These are phyloP conservation scores for Antennarius striatus DNA, from an alignment of 2,113 vertebrate species.

Conservation along the genomic window DNA sequence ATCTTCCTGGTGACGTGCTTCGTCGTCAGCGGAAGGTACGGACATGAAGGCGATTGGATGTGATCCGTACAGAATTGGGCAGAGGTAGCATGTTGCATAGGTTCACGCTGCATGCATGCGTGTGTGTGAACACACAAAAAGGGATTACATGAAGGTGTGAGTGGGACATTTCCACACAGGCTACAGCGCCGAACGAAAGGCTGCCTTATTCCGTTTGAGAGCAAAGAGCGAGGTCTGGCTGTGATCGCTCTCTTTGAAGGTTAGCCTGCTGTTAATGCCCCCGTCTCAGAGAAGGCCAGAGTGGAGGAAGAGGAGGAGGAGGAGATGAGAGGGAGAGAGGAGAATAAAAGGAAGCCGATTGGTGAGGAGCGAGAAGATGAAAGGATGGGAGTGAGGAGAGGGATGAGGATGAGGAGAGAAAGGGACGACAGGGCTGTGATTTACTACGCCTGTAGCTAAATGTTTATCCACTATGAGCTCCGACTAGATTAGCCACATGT, in stretches of 20 bases:
- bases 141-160: slow-evolving; percentile 33
- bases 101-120: neutral
- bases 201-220: slow-evolving; percentile 26
- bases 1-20: slow-evolving; percentile 85
- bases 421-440: slow-evolving; percentile 51
- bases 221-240: slow-evolving; percentile 34
- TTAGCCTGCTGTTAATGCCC: slow-evolving; percentile 50
- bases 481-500: slow-evolving; percentile 73
- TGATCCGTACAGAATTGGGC: neutral
- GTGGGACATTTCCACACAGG: slow-evolving; percentile 52
- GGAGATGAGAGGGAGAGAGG: slow-evolving; percentile 42
- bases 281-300: slow-evolving; percentile 39
- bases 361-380: slow-evolving; percentile 52
- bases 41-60: neutral
- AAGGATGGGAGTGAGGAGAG: slow-evolving; percentile 39
- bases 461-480: slow-evolving; percentile 64
- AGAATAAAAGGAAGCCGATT: slow-evolving; percentile 47
- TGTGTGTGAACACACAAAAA: neutral
- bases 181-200: slow-evolving; percentile 47
- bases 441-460: slow-evolving; percentile 67
- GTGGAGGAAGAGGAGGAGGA: slow-evolving; percentile 19
- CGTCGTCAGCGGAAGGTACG: slow-evolving; percentile 84
- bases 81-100: fast-evolving
- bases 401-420: slow-evolving; percentile 13
- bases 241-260: slow-evolving; percentile 66